phyloP scores from a whole-genome alignment of 37 sponge, comb jelly and placozoan genomes.

The Diacarnus erythraeanus region DNA sequence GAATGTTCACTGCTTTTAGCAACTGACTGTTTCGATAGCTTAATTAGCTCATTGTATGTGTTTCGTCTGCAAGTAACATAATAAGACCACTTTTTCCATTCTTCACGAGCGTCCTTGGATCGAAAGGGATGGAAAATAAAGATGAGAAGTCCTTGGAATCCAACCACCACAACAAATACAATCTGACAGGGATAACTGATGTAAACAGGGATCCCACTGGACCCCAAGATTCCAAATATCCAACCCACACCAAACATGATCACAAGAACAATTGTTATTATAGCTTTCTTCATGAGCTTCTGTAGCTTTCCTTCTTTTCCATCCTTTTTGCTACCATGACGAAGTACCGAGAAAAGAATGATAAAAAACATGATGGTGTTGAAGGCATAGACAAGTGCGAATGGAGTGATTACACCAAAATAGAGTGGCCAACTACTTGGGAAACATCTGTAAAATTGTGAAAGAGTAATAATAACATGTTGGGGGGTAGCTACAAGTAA shows the following conservation, averaged over 20 bases:
- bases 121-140: conserved; percentile 30
- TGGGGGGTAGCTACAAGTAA: too few relatives aligned
- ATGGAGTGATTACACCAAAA: conserved; percentile 12
- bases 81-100: conserved; percentile 22
- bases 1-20: background rate
- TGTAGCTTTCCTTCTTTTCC: background rate
- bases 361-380: conserved; percentile 12
- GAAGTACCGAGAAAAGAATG: conserved; percentile 6
- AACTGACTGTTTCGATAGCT: background rate
- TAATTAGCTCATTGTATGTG: background rate
- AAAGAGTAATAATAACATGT: too few relatives aligned
- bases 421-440: background rate
- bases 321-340: conserved; percentile 2
- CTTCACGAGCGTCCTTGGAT: conserved; percentile 15
- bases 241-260: conserved; percentile 50
- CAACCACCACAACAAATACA: conserved; percentile 23
- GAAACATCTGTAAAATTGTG: background rate
- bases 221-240: conserved; percentile 30
- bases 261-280: conserved; percentile 18
- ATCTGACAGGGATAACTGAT: conserved; percentile 6
- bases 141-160: conserved; percentile 41
- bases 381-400: conserved; percentile 14
- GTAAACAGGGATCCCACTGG: background rate
- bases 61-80: background rate
- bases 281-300: conserved; percentile 20